Evolutionary conservation across 2,888 invertebrate species (phyloP), one percentile per base, ranked within the genome.

Genomic region (Agrochola lota): DNA sequence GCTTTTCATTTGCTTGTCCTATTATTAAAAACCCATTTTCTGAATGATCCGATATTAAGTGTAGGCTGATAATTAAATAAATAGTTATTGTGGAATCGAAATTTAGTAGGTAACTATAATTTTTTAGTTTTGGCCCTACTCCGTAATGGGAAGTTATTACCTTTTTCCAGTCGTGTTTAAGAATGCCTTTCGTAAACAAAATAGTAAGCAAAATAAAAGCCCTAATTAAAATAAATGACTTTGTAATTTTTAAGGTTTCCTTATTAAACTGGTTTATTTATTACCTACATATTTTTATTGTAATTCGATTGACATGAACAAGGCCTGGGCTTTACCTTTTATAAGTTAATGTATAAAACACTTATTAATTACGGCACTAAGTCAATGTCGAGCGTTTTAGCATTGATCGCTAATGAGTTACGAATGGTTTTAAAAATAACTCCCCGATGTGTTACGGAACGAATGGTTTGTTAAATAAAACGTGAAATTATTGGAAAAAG

Each of bases 1-100:
- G 92, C 93, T 94, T 94, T 94, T 94, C 92, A 94, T 93, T 94
- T 91, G 90, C 85, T 85, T 93, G 90, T 89, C 87, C 91, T 93
- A 91, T 94, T 94, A 95, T 95, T 95, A 95, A 95, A 95, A 92
- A 91, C 90, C 90, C 91, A 95, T 94, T 95, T 94, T 77, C 91
- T 91, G 90, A 92, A 91, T 90, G 88, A 90, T 89, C 75, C 77
- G 62, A 81, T 81, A 87, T 90, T 89, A 89, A 90, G 88, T 89
- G 88, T 90, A 90, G 88, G 82, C 82, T 85, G 85, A 85, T 86
- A 86, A 90, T 88, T 90, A 90, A 87, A 81, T 87, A 86, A 90
- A 90, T 86, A 83, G 75, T 64, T 81, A 80, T 85, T 74, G 74
- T 71, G 74, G 75, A 77, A 84, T 85, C 81, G 71, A 73, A 78